Evolutionary conservation across 2,888 invertebrate species (phyloP).

Genomic region (Dasypogon diadema): DNA sequence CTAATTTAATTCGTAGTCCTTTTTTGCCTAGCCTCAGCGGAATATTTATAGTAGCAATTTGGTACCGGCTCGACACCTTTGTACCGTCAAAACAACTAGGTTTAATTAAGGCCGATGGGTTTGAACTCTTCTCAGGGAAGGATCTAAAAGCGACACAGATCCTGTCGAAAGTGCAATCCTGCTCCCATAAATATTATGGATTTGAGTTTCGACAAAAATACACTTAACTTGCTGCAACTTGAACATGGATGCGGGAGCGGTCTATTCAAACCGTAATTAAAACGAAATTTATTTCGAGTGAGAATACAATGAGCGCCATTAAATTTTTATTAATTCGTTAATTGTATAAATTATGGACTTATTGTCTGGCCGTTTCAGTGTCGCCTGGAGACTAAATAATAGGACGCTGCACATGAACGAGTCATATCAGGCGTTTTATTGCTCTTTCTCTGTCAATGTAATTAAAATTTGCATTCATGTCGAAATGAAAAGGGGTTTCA

Average conservation of each 20-base stretch:
- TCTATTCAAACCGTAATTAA: slow-evolving; percentile 46
- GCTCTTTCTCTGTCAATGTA: slow-evolving; percentile 14
- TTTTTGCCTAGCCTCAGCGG: not conserved
- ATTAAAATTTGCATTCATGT: slow-evolving; percentile 43
- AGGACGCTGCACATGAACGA: not conserved
- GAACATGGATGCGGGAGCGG: not conserved
- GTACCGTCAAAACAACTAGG: not conserved
- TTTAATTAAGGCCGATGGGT: slow-evolving; percentile 26
- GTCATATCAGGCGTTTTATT: slow-evolving; percentile 32
- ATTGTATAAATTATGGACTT: slow-evolving; percentile 51
- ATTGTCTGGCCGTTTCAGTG: slow-evolving; percentile 42
- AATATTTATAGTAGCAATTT: slow-evolving; percentile 34
- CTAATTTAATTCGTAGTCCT: not conserved
- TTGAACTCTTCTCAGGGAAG: not conserved
- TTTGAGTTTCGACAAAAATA: slow-evolving; percentile 13
- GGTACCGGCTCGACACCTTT: slow-evolving; percentile 2
- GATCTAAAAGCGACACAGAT: not conserved
- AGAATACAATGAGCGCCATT: slow-evolving; percentile 40
- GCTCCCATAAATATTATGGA: slow-evolving; percentile 4
- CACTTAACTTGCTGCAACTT: slow-evolving; percentile 33
- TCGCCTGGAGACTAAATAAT: slow-evolving; percentile 9
- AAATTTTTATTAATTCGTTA: slow-evolving; percentile 51
- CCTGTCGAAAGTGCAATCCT: not conserved
- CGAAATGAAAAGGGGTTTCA: slow-evolving; percentile 22
- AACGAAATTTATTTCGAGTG: slow-evolving; percentile 44